Evolutionary conservation across 2,797 vertebrate species (phyloP), one percentile per base, ranked within the genome.

Genomic region (Microcaecilia unicolor): DNA sequence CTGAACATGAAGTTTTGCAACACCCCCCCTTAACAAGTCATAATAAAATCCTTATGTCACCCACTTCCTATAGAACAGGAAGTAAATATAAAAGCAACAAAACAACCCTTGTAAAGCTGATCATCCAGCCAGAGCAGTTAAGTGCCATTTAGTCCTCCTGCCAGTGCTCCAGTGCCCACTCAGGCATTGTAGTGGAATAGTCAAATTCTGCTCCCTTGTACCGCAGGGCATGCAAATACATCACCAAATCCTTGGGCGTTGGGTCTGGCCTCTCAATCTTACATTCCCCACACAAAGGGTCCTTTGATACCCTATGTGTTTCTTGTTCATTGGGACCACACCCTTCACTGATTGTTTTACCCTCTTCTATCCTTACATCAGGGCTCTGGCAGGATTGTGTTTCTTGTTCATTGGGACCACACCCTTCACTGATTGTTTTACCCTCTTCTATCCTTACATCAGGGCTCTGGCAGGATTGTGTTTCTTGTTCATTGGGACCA

Each of bases 161-260:
- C 93, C 96, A 99, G 63, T 91, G 78, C n/a, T 90, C 88, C 64
- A 72, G 76, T 25, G 91, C 94, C 96, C 96, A 99, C 12, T 81
- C 59, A 0, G 96, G 96, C 67, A 90, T 67, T 15, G 27, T 54
- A 38, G 91, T 89, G 32, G 77, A 81, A 47, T 93, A 99, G 45
- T 99, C 93, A 72, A 97, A 98, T n/a, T 79, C 88, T 0, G 80
- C 72, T 19, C 94, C 94, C 72, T 94, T 97, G 58, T 98, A 99
- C 20, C 89, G 55, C 34, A 95, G 65, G 4, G 96, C 94, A 1
- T 99, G 96, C 3, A 99, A 85, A 50, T 86, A 99, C 95, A 99
- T 98, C 44, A 98, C 58, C 39, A 99, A 79, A 6, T 99, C 94
- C 60, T 76, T 74, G 35, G 90, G 84, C 8, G 83, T 88, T 0